Base-by-base conservation (phyloP, 2,113 vertebrate genomes). In the Hymenochirus boettgeri region DNA sequence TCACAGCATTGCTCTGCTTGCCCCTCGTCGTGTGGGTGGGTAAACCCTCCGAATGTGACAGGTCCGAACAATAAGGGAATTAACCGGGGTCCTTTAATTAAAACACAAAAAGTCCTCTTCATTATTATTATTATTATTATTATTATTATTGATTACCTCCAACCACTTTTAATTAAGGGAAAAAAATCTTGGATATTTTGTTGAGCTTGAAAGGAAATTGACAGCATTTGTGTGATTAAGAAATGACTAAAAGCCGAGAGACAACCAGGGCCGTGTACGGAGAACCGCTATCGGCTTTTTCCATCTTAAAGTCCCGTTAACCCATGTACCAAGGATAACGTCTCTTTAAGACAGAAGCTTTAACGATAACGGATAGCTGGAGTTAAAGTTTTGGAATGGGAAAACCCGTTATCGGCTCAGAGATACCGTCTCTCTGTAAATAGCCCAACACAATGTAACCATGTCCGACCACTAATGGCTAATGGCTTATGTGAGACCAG, bases 101-200 rank as follows among this genome's bases (percentile, higher is more conserved):
- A 25, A 45, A 45, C 4, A n/a, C 42, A 3, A 57, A 23, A 21
- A 37, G 23, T 33, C 11, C n/a, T n/a, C n/a, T n/a, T n/a, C 6
- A 10, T 15, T 7, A 42, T 10, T 7, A 15, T 10, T 10, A 42
- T 6, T 5, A 10, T 6, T 31, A 10, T 21, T 15, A 33, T 21
- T 23, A 7, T 26, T 45, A 18, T 26, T 26, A 58, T 35, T 26
- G 54, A 56, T 56, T 35, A 29, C 18, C 22, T 23, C 37, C 57
- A 23, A 42, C 35, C 22, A 58, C 26, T 25, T 45, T 23, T 23
- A 58, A 58, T 58, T 42, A 58, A 45, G 9, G 23, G 37, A 45
- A 58, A 15, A 18, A 45, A 58, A 26, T 42, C 25, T 58, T 18
- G 57, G 45, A 58, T 42, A 21, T 25, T 58, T 58, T 45, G 21